These are phyloP conservation scores for Drosophila siamana DNA, from an alignment of 2,888 invertebrate genomes.

Conservation along the genomic window DNA sequence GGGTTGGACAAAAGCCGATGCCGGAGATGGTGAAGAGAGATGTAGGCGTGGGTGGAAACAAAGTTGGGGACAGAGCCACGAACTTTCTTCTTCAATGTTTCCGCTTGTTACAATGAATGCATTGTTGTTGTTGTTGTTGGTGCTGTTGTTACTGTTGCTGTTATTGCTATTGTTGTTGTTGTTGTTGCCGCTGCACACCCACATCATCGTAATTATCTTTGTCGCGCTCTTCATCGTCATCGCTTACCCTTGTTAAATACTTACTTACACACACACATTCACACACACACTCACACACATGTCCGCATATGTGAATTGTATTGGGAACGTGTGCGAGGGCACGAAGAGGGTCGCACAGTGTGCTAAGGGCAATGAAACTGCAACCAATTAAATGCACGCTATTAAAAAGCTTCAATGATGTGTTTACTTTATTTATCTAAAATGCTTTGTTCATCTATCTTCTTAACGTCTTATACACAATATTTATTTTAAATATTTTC, in stretches of 20 bases:
- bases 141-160: constrained; percentile 13
- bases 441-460: too few species aligned
- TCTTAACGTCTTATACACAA: too few species aligned
- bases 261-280: constrained; percentile 10
- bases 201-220: constrained; percentile 56
- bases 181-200: constrained; percentile 41
- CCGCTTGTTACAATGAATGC: constrained; percentile 60
- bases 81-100: constrained; percentile 72
- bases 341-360: constrained; percentile 42
- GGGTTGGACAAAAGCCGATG: constrained; percentile 50
- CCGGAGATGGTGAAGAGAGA: constrained; percentile 21
- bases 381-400: too few species aligned
- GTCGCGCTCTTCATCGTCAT: constrained; percentile 48
- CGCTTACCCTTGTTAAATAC: constrained; percentile 62
- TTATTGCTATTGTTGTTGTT: constrained; percentile 2
- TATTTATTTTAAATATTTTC: too few species aligned
- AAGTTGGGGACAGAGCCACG: constrained; percentile 47
- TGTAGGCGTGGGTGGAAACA: constrained; percentile 39
- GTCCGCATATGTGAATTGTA: constrained; percentile 10
- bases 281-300: not conserved
- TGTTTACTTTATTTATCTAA: too few species aligned
- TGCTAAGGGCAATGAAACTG: too few species aligned
- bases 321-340: constrained; percentile 12
- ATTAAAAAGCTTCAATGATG: too few species aligned
- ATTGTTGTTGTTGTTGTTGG: constrained; percentile 57